A percentile compares a stretch with the other conserved stretches of the same genome.
These are phyloP conservation scores for Drosophila ananassae DNA, from an alignment of 1,140 invertebrate genomes.

Conservation along the genomic window DNA sequence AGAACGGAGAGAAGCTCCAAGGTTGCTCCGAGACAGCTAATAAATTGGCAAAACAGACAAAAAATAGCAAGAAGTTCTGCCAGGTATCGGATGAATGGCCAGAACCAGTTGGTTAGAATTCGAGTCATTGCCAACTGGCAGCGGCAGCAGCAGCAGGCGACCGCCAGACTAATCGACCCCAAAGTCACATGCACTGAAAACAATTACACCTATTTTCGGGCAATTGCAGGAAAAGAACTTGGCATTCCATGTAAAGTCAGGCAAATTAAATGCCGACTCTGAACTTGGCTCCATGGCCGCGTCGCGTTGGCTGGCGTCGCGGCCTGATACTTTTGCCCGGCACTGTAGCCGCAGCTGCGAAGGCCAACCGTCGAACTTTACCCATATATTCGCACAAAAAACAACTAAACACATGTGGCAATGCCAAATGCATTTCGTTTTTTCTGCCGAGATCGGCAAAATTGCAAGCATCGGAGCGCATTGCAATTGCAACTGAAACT, in stretches of 20 bases:
- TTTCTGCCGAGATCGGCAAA: conserved; percentile 33
- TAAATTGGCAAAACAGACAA: conserved; percentile 30
- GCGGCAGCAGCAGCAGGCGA: conserved; percentile 18
- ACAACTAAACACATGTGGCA: conserved; percentile 28
- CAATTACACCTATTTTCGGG: neutral
- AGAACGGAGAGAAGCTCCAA: neutral
- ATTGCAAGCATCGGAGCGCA: conserved; percentile 33
- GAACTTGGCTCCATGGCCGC: neutral
- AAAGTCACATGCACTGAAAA: conserved; percentile 65
- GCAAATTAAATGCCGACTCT: neutral
- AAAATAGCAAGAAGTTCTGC: neutral
- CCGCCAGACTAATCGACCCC: conserved; percentile 73
- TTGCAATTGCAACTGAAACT: conserved; percentile 43
- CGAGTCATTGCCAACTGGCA: conserved; percentile 76
- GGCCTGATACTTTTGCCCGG: neutral
- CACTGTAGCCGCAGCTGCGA: conserved; percentile 51
- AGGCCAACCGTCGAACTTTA: conserved; percentile 81
- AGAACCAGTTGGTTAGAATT: conserved; percentile 50
- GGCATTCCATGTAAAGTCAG: neutral
- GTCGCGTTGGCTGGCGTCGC: no score
- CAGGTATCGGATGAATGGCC: conserved; percentile 5
- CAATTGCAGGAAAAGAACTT: neutral
- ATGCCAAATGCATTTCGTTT: conserved; percentile 32
- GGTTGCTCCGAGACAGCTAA: conserved; percentile 14
- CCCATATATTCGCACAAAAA: conserved; percentile 63